Conservation (phyloP, 2,888 invertebrate species). For the Gibbula magus region DNA sequence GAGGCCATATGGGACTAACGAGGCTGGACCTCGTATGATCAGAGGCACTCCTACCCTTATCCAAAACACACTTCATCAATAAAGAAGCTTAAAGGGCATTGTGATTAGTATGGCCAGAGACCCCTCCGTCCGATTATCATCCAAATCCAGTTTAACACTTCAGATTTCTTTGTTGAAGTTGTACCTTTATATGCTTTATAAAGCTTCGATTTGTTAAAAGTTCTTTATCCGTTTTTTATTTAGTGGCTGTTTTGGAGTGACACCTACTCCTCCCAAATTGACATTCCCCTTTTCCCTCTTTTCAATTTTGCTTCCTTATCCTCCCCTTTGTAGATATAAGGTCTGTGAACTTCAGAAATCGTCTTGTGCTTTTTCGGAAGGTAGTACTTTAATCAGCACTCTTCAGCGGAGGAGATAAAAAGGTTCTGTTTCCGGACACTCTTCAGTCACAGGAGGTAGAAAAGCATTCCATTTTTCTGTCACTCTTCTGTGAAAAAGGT, state of each 20-base stretch:
- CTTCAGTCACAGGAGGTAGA: no score
- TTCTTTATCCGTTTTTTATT: not conserved
- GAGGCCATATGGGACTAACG: not conserved
- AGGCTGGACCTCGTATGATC: not conserved
- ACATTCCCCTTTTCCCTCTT: not conserved
- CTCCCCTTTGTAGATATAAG: no score
- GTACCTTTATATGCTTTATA: not conserved
- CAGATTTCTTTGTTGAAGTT: not conserved
- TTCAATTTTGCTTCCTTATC: no score
- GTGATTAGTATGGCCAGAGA: not conserved
- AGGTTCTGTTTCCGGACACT: no score
- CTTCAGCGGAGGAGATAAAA: no score
- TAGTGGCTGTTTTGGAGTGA: not conserved
- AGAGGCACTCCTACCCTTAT: not conserved
- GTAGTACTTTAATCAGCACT: no score
- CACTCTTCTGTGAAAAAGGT: no score
- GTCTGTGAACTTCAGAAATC: no score
- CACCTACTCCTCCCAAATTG: not conserved
- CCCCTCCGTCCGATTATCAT: constrained; percentile 11
- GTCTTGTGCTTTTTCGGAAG: no score
- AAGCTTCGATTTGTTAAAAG: not conserved
- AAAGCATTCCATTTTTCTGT: no score
- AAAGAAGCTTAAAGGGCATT: not conserved
- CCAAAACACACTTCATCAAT: constrained; percentile 21
- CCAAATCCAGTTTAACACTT: constrained; percentile 11